phyloP scores from a whole-genome alignment of 2,113 vertebrate species.

The Tragulus kanchil region DNA sequence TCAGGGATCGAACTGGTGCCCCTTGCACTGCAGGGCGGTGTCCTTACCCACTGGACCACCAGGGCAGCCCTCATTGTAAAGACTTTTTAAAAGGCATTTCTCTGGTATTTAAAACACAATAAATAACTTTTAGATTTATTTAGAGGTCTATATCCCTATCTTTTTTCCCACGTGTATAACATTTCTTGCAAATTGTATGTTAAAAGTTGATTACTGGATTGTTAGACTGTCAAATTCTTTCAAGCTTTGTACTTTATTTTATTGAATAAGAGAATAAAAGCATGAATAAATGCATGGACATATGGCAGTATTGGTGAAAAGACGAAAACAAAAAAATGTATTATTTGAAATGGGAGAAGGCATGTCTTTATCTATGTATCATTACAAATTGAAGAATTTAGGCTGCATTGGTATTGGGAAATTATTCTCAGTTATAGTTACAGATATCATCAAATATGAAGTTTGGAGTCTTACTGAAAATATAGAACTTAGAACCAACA shows the following conservation, averaged over 20 bases:
- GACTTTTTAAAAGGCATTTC: background rate
- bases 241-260: background rate
- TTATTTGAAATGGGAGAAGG: background rate
- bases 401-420: background rate
- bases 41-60: too few species aligned
- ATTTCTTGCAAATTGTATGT: background rate
- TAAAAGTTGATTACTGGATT: background rate
- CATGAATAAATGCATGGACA: background rate
- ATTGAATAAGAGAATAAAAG: background rate
- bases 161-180: background rate
- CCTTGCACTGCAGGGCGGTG: too few species aligned
- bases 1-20: too few species aligned
- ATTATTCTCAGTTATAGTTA: background rate
- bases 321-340: background rate
- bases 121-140: constrained; percentile 4
- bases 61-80: background rate
- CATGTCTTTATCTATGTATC: background rate
- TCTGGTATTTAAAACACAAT: background rate
- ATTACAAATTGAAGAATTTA: background rate
- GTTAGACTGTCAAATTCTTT: background rate
- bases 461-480: constrained; percentile 15
- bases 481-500: background rate
- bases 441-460: background rate
- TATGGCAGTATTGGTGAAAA: background rate
- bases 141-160: background rate